Percentiles rank a stretch among this genome's conserved stretches.
phyloP scores from a whole-genome alignment of 2,113 vertebrate species.

The Pogona vitticeps region DNA sequence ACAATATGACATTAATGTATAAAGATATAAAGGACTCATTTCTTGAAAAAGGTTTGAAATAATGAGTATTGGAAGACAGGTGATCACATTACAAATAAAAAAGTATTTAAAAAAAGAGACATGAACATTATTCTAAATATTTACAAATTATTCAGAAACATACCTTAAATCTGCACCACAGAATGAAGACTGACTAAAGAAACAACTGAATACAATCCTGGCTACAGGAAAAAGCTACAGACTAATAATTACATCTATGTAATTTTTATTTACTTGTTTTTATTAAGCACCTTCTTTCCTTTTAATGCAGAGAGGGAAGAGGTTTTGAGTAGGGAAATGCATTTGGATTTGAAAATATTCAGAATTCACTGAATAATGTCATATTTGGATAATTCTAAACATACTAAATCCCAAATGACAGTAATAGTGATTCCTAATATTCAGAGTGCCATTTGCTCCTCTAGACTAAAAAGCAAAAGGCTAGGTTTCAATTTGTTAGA shows the following conservation, averaged over 20 bases:
- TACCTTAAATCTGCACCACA: background rate
- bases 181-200: background rate
- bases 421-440: too few relatives aligned
- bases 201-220: background rate
- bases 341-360: fast-evolving
- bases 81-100: too few relatives aligned
- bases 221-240: fast-evolving
- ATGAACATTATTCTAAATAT: background rate
- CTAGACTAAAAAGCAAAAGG: too few relatives aligned
- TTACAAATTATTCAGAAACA: background rate
- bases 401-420: too few relatives aligned
- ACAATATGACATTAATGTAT: background rate
- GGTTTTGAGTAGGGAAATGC: background rate
- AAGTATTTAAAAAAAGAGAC: conserved; percentile 11
- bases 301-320: fast-evolving
- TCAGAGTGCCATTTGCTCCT: too few relatives aligned
- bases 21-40: background rate
- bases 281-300: background rate
- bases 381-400: too few relatives aligned
- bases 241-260: too few relatives aligned
- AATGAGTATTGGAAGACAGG: conserved; percentile 13
- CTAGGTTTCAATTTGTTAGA: too few relatives aligned
- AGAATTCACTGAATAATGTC: too few relatives aligned
- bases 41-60: conserved; percentile 47
- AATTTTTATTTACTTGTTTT: background rate